A percentile compares a stretch with the other conserved stretches of the same genome.
Evolutionary conservation across 2,113 vertebrate genomes (phyloP).

Genomic region (Nettapus auritus): DNA sequence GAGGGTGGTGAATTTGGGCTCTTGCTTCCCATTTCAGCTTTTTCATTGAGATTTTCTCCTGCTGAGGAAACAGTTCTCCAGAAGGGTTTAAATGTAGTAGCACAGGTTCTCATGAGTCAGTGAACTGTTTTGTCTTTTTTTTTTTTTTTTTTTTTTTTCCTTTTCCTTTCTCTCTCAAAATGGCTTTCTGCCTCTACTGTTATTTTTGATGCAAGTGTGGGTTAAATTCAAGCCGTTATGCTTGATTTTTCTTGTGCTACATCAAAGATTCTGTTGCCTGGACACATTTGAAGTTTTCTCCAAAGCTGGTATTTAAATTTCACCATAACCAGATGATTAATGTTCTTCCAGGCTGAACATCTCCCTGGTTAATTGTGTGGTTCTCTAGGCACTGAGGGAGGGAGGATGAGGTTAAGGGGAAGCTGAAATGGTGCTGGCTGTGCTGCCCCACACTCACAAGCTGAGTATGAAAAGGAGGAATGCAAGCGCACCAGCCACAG

Average conservation of each 20-base stretch:
- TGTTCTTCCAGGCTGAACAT: constrained; percentile 5
- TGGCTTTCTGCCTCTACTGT: neutral
- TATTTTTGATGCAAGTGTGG: constrained; percentile 32
- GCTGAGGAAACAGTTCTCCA: neutral
- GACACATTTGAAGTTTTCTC: neutral
- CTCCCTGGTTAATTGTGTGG: constrained; percentile 25
- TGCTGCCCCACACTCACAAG: neutral
- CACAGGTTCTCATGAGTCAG: neutral
- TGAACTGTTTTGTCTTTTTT: neutral
- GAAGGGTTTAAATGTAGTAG: neutral
- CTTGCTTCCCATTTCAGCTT: neutral
- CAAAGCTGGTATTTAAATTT: constrained; percentile 51
- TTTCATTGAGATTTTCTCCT: constrained; percentile 12
- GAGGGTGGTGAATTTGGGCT: neutral
- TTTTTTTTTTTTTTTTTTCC: neutral
- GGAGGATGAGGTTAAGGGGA: neutral
- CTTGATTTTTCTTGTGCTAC: constrained; percentile 28
- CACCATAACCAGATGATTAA: constrained; percentile 16
- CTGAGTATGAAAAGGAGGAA: neutral
- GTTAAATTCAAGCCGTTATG: neutral
- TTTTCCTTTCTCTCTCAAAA: neutral
- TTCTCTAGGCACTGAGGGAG: neutral
- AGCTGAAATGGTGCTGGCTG: neutral
- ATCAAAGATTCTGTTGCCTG: constrained; percentile 52
- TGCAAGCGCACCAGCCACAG: neutral